Evolutionary conservation across 2,113 vertebrate genomes (phyloP), one percentile per base, ranked within the genome.

Genomic region (Rhinopomastus cyanomelas): DNA sequence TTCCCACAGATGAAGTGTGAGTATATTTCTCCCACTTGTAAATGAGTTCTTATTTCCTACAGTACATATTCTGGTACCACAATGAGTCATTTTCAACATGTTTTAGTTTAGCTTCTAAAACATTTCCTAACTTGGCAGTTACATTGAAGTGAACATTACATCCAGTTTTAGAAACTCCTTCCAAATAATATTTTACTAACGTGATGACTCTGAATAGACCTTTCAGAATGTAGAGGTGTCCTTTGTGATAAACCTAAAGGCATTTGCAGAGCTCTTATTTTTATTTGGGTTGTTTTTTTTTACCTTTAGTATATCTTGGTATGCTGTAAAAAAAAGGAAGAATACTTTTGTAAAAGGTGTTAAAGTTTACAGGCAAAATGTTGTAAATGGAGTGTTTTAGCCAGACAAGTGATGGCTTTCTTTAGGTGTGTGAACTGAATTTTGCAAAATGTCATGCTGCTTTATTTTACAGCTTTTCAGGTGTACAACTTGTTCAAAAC

Each of bases 21-120:
- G 94, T 96, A 26, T 95, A 94, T 97, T 97, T 97, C 94, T 98
- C 96, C 97, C 95, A 96, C 96, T 98, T 97, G 96, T 96, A 97
- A 97, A 97, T 98, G 97, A 97, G 95, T 95, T 96, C 94, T 97
- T 97, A 97, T 97, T 97, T 97, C 96, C 97, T 97, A 96, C 92
- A 94, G 94, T 96, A 85, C 93, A 84, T 96, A 96, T 96, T 97
- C 95, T 97, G 77, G 91, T 96, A 91, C 93, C 88, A 97, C 94
- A 96, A 34, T 97, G 97, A 97, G 79, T 97, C 97, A 97, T 97
- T 97, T 97, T 97, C 92, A 97, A 72, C 95, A 96, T 97, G 96
- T 96, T 98, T 98, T 95, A 96, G 19, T 96, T 98, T 97, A 97
- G 96, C 86, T 96, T 95, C 95, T 96, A 96, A 97, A 97, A 95